phyloP scores from a whole-genome alignment of 2,888 invertebrate species.

The Leucophenga montana region DNA sequence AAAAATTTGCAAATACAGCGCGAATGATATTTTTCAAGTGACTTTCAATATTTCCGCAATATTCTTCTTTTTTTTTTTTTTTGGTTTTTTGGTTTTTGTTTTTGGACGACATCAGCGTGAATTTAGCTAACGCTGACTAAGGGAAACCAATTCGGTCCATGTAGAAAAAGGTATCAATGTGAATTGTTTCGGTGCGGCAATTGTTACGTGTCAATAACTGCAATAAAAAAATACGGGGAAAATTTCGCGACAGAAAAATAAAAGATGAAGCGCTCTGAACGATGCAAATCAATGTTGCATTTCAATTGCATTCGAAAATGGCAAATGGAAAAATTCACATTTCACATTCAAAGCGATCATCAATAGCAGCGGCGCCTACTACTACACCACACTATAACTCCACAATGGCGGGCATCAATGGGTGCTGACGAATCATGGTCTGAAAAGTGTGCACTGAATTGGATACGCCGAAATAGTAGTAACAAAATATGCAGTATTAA shows the following conservation, averaged over 20 bases:
- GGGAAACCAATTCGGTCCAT: background rate
- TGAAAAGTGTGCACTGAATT: too few relatives aligned
- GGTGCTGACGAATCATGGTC: too few relatives aligned
- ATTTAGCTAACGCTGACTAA: constrained; percentile 17
- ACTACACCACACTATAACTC: background rate
- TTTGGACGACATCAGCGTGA: constrained; percentile 6
- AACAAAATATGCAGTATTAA: constrained; percentile 8
- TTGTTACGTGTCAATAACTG: constrained; percentile 68
- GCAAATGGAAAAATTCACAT: constrained; percentile 20
- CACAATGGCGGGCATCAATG: too few relatives aligned
- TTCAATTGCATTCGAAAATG: constrained; percentile 57
- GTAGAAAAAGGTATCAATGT: constrained; percentile 24
- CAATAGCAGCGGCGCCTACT: constrained; percentile 7
- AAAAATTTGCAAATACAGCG: constrained; percentile 25
- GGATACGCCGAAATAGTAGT: too few relatives aligned
- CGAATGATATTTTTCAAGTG: constrained; percentile 33
- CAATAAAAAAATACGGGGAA: constrained; percentile 46
- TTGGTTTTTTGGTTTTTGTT: background rate
- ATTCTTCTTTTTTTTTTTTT: background rate
- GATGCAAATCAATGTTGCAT: constrained; percentile 65
- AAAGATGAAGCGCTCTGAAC: constrained; percentile 21
- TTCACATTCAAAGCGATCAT: background rate
- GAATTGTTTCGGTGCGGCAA: constrained; percentile 42
- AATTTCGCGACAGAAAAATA: background rate
- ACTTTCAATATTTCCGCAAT: constrained; percentile 16